These are phyloP conservation scores for Babyrousa celebensis DNA, from an alignment of 2,797 vertebrate species.

Conservation along the genomic window DNA sequence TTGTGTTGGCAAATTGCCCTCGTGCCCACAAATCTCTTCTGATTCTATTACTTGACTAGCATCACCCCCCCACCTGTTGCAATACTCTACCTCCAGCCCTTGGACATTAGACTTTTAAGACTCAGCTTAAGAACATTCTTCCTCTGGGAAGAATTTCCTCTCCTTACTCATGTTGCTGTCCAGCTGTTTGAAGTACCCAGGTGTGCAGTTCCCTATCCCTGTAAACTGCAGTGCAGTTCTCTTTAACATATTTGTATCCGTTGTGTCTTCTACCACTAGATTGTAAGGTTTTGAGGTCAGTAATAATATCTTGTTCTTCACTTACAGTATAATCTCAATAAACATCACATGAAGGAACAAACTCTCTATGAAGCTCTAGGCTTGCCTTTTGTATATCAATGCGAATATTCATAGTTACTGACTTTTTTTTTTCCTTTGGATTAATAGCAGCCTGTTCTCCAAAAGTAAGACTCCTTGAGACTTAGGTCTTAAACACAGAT, in stretches of 20 bases:
- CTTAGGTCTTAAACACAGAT: not conserved
- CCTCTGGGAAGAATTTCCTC: not conserved
- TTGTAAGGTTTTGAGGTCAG: not conserved
- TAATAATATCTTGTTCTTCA: not conserved
- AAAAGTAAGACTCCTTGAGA: not conserved
- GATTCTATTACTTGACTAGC: not conserved
- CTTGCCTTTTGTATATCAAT: not conserved
- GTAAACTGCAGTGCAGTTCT: not conserved
- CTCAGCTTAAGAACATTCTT: not conserved
- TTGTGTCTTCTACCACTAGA: accelerated
- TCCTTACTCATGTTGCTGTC: not conserved
- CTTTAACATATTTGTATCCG: not conserved
- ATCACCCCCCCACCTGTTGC: not conserved
- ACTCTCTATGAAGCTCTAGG: not conserved
- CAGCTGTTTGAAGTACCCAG: no score
- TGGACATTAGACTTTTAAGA: not conserved
- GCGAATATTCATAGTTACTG: conserved; percentile 20
- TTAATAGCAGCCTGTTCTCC: not conserved
- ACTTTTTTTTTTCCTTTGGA: conserved; percentile 17
- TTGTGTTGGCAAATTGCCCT: not conserved
- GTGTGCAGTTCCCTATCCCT: no score
- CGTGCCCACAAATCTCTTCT: not conserved
- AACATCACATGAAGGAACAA: not conserved
- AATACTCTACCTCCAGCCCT: not conserved
- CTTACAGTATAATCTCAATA: not conserved